Percentiles rank a stretch among this genome's conserved stretches.
These are phyloP conservation scores for Drosophila ambigua DNA, from an alignment of 1,140 invertebrate species.

Conservation along the genomic window DNA sequence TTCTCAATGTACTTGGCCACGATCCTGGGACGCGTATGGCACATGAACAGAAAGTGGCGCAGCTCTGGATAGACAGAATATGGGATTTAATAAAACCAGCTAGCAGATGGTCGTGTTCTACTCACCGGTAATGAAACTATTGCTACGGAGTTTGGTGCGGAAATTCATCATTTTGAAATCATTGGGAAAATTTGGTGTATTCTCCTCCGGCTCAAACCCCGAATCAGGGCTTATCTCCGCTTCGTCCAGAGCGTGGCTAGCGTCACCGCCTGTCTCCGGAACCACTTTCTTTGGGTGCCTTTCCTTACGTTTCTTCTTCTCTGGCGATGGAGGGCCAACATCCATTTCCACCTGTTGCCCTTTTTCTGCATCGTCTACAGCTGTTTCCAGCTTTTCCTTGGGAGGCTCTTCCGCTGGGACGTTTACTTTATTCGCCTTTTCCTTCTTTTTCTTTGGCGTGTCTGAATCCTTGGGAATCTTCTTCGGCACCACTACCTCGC, in stretches of 20 bases:
- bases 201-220: slow-evolving; percentile 65
- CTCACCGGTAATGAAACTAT: slow-evolving; percentile 76
- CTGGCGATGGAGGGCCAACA: not conserved
- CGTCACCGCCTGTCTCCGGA: slow-evolving; percentile 1
- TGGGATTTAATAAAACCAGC: not conserved
- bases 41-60: slow-evolving; percentile 85
- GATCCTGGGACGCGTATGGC: slow-evolving; percentile 78
- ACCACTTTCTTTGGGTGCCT: slow-evolving; percentile 11
- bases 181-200: slow-evolving; percentile 60
- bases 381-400: slow-evolving; percentile 5
- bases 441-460: slow-evolving; percentile 65
- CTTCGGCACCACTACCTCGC: slow-evolving; percentile 65
- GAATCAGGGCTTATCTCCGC: slow-evolving; percentile 63
- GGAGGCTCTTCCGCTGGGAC: not conserved
- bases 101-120: no score
- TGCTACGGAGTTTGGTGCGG: slow-evolving; percentile 64
- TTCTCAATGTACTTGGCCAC: slow-evolving; percentile 87
- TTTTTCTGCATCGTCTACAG: slow-evolving; percentile 6
- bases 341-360: slow-evolving; percentile 14
- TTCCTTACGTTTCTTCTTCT: slow-evolving; percentile 17
- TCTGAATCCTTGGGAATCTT: slow-evolving; percentile 65
- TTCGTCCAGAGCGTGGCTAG: slow-evolving; percentile 15
- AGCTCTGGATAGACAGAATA: slow-evolving; percentile 77
- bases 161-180: slow-evolving; percentile 80
- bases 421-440: slow-evolving; percentile 9